Percentiles rank a stretch among this genome's conserved stretches.
Conservation (phyloP, 2,888 invertebrate species). For the Meliscaeva auricollis region DNA sequence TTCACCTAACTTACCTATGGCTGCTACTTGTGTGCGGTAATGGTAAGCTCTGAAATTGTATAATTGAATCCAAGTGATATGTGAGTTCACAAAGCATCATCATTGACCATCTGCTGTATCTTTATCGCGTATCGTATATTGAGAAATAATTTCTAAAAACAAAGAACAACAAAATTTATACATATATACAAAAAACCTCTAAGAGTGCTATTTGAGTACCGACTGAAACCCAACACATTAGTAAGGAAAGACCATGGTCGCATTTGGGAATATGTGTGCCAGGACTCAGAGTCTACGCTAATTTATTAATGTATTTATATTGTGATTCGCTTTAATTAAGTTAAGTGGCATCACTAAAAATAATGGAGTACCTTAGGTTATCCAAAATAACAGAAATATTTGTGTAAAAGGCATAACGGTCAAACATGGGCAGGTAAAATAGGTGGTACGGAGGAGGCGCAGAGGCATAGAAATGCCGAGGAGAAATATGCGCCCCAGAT, state of each 20-base stretch:
- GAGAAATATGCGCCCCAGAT: no score
- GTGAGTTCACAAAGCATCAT: not conserved
- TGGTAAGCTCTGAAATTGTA: not conserved
- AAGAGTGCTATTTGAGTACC: not conserved
- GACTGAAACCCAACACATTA: not conserved
- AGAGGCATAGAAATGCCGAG: no score
- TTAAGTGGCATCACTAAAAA: no score
- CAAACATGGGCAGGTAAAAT: no score
- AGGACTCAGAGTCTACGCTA: not conserved
- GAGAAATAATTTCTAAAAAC: not conserved
- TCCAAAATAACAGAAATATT: no score
- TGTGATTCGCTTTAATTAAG: no score
- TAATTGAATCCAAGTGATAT: constrained; percentile 3
- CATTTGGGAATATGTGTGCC: not conserved
- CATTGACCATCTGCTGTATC: not conserved
- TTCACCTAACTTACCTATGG: not conserved
- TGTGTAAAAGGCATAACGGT: no score
- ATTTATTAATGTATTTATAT: no score
- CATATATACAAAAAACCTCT: no score
- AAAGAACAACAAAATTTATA: not conserved
- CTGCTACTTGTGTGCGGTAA: not conserved
- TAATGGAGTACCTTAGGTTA: no score
- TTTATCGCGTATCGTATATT: not conserved
- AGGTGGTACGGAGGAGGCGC: no score
- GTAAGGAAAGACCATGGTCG: not conserved